Base-by-base conservation (phyloP, 2,797 vertebrate species). In the Sebastolobus altivelis region DNA sequence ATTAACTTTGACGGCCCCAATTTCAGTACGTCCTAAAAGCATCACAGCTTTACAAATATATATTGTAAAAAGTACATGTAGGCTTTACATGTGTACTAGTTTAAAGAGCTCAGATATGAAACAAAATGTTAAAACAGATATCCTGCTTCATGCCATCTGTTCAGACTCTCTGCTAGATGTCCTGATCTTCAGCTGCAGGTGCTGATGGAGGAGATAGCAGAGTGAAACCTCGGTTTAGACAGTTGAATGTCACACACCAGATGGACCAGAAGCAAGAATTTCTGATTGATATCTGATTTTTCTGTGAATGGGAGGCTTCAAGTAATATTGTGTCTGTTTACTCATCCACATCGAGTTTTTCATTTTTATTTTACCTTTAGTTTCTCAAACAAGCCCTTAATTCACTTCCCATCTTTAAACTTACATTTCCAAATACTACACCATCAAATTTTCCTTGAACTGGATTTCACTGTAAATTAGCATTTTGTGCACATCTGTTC, bases 171-270 rank as follows among this genome's bases (percentile, higher is more conserved):
- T 55, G 55, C 29, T 52, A 29, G 55, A 81, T 75, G 73, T 70
- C 61, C 55, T 72, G 75, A 82, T 80, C 61, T 61, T 63, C 65
- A 52, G 75, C 80, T 86, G 9, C 88, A 90, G 90, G 85, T 90
- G 84, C 68, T 31, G 83, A 85, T 69, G 2, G 86, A 81, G 58
- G 43, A 77, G 88, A 87, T 87, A 72, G 61, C 38, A 74, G 40
- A 80, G 69, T 49, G 63, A 85, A 82, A 79, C 66, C 60, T 78
- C 22, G 1, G 56, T 75, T 81, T 67, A 82, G 68, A 80, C 69
- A 14, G 85, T 85, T 84, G 38, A 78, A 65, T 65, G 63, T 75
- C 43, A 62, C 18, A 25, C 12, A 70, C 38, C 73, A 58, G 72
- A 77, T 70, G 46, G 20, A 76, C 33, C 68, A 56, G 70, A 68